Percentiles rank a stretch among this genome's conserved stretches.
These are phyloP conservation scores for Sylvicapra grimmia DNA, from an alignment of 2,113 vertebrate genomes.

Conservation along the genomic window DNA sequence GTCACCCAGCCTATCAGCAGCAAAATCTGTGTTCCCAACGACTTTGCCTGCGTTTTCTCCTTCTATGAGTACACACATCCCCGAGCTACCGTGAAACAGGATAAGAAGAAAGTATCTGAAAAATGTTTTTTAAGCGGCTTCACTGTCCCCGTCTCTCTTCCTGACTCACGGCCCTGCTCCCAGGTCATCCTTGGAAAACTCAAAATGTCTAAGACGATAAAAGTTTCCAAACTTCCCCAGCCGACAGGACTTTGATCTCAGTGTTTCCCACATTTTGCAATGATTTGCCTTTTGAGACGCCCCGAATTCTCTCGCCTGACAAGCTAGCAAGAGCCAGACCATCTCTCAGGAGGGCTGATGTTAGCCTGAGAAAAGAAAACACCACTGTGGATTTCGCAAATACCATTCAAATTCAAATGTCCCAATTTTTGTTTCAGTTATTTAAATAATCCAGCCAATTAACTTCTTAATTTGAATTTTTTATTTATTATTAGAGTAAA, in stretches of 20 bases:
- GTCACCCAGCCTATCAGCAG: background rate
- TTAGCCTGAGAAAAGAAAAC: background rate
- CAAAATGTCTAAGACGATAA: conserved; percentile 47
- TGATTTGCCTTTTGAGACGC: conserved; percentile 20
- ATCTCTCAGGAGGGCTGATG: background rate
- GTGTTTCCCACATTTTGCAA: conserved; percentile 55
- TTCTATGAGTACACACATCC: too few species aligned
- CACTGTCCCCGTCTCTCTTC: conserved; percentile 2
- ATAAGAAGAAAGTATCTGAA: background rate
- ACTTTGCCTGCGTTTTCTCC: background rate
- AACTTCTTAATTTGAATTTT: background rate
- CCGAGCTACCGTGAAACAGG: accelerated
- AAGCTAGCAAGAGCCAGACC: conserved; percentile 13
- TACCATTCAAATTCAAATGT: background rate
- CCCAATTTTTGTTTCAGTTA: background rate
- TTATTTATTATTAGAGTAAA: background rate
- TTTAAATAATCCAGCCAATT: background rate
- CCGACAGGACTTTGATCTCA: conserved; percentile 60
- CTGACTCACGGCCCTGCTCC: conserved; percentile 40
- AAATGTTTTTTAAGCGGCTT: background rate
- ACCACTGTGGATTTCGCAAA: background rate
- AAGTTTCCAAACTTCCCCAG: conserved; percentile 48
- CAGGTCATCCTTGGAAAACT: conserved; percentile 50
- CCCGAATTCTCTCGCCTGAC: conserved; percentile 34
- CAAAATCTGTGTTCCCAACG: background rate